phyloP scores from a whole-genome alignment of 2,797 vertebrate genomes.

The Mallotus villosus region DNA sequence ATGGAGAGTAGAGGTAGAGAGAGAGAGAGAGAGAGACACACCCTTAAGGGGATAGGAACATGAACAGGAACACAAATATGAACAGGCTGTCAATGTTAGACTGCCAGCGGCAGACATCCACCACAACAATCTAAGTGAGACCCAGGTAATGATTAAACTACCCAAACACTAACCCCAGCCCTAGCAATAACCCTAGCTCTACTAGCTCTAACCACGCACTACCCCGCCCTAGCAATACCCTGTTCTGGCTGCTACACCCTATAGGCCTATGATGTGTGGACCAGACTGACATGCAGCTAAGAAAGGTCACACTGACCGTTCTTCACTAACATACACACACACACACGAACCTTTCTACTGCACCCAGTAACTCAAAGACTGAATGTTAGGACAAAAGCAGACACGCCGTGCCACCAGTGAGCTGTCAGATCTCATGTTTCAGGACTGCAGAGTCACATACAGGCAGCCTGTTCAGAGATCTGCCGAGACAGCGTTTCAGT shows the following conservation, averaged over 20 bases:
- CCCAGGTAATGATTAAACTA: background rate
- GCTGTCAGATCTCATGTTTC: slow-evolving; percentile 4
- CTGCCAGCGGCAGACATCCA: background rate
- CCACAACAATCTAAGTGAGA: background rate
- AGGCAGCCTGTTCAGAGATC: background rate
- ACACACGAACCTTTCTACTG: background rate
- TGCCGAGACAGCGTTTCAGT: background rate
- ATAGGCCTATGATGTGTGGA: too few relatives aligned
- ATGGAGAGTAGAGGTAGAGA: background rate
- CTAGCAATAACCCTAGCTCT: background rate
- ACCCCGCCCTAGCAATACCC: too few relatives aligned
- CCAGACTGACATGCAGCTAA: too few relatives aligned
- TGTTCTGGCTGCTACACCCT: too few relatives aligned
- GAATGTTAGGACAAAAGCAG: slow-evolving; percentile 19
- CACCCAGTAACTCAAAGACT: background rate
- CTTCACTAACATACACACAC: background rate
- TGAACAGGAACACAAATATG: too few relatives aligned
- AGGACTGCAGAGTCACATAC: background rate
- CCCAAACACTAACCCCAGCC: background rate
- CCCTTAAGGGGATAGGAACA: background rate
- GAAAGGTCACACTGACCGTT: too few relatives aligned
- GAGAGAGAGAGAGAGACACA: slow-evolving; percentile 1
- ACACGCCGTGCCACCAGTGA: background rate
- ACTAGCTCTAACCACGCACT: background rate
- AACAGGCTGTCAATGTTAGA: background rate